A percentile compares a stretch with the other conserved stretches of the same genome.
Conservation (phyloP, 2,888 invertebrate species). For the Cetonia aurata region DNA sequence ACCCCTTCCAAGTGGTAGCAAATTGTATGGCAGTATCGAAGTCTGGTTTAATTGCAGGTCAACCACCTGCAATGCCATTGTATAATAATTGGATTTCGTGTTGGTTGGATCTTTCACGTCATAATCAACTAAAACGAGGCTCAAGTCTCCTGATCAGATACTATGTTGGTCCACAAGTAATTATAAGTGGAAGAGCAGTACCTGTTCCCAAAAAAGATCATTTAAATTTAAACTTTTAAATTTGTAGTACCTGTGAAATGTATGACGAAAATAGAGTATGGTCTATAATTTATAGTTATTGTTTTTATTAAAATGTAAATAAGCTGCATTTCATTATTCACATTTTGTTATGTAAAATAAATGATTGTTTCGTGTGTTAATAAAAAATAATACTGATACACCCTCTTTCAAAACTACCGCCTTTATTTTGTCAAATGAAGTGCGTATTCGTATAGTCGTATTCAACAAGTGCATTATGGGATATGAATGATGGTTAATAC, state of each 20-base stretch:
- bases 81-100: constrained; percentile 87
- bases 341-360: constrained; percentile 29
- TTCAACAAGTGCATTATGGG: constrained; percentile 66
- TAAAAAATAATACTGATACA: not conserved
- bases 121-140: constrained; percentile 87
- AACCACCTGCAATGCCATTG: constrained; percentile 86
- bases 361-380: constrained; percentile 11
- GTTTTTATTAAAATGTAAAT: constrained; percentile 41
- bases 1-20: constrained; percentile 92
- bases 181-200: constrained; percentile 61
- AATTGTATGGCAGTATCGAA: constrained; percentile 92
- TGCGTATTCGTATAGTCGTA: too few species aligned
- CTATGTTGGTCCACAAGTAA: constrained; percentile 69
- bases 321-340: constrained; percentile 1
- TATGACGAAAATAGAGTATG: constrained; percentile 22
- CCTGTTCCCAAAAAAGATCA: constrained; percentile 52
- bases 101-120: constrained; percentile 81
- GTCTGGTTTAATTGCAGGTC: constrained; percentile 83
- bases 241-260: constrained; percentile 10
- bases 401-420: constrained; percentile 8
- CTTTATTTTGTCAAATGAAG: constrained; percentile 23
- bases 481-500: constrained; percentile 62
- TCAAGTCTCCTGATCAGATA: constrained; percentile 86
- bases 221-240: constrained; percentile 45
- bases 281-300: constrained; percentile 32